Evolutionary conservation across 2,113 vertebrate species (phyloP).

Genomic region (Python bivittatus): DNA sequence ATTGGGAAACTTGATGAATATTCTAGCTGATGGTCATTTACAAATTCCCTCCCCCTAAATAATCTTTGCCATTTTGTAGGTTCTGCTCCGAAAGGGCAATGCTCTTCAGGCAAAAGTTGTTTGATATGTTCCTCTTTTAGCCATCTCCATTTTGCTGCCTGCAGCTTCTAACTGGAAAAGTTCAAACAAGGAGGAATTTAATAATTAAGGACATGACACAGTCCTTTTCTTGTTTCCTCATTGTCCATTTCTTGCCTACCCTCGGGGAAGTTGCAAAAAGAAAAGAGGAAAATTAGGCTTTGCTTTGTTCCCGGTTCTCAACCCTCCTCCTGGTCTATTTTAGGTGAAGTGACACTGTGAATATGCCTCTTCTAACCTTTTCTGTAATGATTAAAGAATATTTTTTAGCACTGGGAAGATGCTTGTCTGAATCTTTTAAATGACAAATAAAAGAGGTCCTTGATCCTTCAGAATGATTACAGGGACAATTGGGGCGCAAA

Average conservation of each 20-base stretch:
- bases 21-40: not conserved
- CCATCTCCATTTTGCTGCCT: conserved; percentile 13
- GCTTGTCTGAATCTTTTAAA: not conserved
- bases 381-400: conserved; percentile 27
- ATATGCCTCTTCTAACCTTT: not conserved
- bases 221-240: not conserved
- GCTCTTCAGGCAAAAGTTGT: not conserved
- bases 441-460: not conserved
- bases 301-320: not conserved
- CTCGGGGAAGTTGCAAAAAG: not conserved
- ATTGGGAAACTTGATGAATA: not conserved
- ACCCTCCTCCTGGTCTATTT: not conserved
- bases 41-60: not conserved
- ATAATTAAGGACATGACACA: not conserved
- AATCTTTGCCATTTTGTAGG: not conserved
- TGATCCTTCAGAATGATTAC: not conserved
- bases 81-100: not conserved
- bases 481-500: too few species aligned
- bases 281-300: not conserved
- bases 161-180: conserved; percentile 14
- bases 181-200: conserved; percentile 32
- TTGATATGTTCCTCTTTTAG: conserved; percentile 11
- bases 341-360: not conserved
- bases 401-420: not conserved
- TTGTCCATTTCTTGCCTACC: conserved; percentile 9